Percentiles rank a stretch among this genome's conserved stretches.
Evolutionary conservation across 2,888 invertebrate genomes (phyloP).

Genomic region (Dynastes grantii): DNA sequence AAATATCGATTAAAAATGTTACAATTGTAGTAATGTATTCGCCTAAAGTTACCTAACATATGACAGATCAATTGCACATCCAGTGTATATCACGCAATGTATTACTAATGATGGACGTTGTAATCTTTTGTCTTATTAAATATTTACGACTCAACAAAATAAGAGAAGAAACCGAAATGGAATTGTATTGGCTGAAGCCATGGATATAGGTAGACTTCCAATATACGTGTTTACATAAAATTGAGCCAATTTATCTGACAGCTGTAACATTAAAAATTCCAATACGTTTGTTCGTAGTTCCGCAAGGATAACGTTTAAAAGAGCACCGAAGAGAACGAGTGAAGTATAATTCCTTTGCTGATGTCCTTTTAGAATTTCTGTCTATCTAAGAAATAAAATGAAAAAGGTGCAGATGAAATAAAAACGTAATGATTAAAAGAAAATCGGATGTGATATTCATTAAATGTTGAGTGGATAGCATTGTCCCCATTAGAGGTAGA

Average conservation of each 20-base stretch:
- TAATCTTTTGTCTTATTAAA: conserved; percentile 12
- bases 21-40: too few relatives aligned
- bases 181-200: neutral
- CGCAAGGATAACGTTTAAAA: neutral
- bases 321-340: neutral
- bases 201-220: conserved; percentile 8
- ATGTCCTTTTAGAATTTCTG: too few relatives aligned
- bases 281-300: conserved; percentile 6
- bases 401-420: too few relatives aligned
- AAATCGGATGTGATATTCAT: too few relatives aligned
- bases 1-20: too few relatives aligned
- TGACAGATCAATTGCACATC: too few relatives aligned
- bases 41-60: too few relatives aligned
- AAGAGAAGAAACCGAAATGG: neutral
- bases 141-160: neutral
- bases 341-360: neutral
- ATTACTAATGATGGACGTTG: neutral
- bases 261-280: conserved; percentile 1
- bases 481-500: too few relatives aligned
- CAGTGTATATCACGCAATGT: too few relatives aligned
- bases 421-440: too few relatives aligned
- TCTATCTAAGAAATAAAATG: too few relatives aligned
- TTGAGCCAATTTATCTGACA: conserved; percentile 18
- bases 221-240: conserved; percentile 15
- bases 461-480: too few relatives aligned